Percentiles rank a stretch among this genome's conserved stretches.
These are phyloP conservation scores for Halcyon smyrnensis DNA, from an alignment of 2,797 vertebrate genomes.

Conservation along the genomic window DNA sequence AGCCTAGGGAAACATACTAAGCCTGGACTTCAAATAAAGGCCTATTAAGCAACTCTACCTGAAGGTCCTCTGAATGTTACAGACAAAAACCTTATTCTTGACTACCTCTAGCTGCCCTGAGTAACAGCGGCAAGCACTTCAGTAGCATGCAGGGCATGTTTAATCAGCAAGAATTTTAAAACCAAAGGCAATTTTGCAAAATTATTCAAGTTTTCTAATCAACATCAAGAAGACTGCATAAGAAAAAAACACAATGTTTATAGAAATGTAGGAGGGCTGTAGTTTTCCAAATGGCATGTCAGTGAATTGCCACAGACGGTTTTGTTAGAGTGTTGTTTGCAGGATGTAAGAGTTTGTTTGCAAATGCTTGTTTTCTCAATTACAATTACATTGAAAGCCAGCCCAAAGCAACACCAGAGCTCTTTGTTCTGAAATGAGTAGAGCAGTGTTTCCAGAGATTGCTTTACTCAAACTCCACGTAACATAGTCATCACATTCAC, in stretches of 20 bases:
- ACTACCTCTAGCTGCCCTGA: neutral
- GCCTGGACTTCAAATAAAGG: neutral
- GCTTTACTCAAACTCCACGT: conserved; percentile 50
- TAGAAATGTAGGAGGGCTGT: neutral
- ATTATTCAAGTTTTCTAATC: neutral
- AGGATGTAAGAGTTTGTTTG: conserved; percentile 51
- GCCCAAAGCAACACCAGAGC: conserved; percentile 48
- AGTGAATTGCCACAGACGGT: neutral
- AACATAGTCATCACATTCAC: conserved; percentile 56
- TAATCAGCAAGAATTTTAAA: neutral
- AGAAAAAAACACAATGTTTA: neutral
- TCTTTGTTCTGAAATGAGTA: conserved; percentile 59
- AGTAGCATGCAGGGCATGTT: neutral
- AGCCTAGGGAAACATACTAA: neutral
- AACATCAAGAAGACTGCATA: neutral
- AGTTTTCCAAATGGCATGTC: conserved; percentile 1
- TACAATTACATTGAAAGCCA: conserved; percentile 60
- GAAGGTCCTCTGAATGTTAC: neutral
- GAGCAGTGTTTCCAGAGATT: conserved; percentile 58
- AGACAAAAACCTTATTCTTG: neutral
- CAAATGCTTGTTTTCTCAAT: conserved; percentile 54
- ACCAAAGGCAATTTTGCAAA: neutral
- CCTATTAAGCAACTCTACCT: neutral
- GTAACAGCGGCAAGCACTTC: neutral
- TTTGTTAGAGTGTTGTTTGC: conserved; percentile 8